These are phyloP conservation scores for Lucilia cuprina DNA, from an alignment of 1,140 invertebrate genomes.

Conservation along the genomic window DNA sequence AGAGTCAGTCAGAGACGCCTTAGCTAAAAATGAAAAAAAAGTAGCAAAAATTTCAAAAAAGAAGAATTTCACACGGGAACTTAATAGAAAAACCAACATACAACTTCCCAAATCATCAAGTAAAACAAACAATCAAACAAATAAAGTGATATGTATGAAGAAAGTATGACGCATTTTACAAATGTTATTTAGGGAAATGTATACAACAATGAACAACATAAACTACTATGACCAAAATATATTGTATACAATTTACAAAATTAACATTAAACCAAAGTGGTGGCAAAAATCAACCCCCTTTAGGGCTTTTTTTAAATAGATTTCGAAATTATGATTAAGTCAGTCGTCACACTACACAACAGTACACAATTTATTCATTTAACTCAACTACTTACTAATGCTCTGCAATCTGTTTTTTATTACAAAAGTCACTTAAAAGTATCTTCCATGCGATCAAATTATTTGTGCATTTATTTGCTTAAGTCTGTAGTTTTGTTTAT, in stretches of 20 bases:
- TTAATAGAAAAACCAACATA: neutral
- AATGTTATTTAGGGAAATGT: neutral
- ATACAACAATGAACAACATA: no score
- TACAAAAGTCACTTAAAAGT: no score
- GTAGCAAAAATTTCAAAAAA: slow-evolving; percentile 4
- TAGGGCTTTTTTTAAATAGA: neutral
- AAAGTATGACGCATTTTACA: neutral
- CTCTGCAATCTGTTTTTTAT: no score
- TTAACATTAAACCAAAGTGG: neutral
- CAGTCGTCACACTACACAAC: neutral
- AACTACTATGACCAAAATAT: neutral
- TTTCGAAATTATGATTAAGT: neutral
- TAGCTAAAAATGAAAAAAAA: neutral
- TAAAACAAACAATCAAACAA: neutral
- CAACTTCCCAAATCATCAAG: neutral
- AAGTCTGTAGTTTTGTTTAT: no score
- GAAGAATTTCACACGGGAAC: slow-evolving; percentile 25
- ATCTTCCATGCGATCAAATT: no score
- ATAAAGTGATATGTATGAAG: neutral
- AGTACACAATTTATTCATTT: neutral
- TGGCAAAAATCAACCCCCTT: slow-evolving; percentile 16
- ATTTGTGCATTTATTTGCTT: no score
- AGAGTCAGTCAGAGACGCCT: neutral
- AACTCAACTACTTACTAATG: neutral
- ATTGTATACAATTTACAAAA: neutral